phyloP scores from a whole-genome alignment of 92 coral and sea anemone species.

The Meandrina meandrites region DNA sequence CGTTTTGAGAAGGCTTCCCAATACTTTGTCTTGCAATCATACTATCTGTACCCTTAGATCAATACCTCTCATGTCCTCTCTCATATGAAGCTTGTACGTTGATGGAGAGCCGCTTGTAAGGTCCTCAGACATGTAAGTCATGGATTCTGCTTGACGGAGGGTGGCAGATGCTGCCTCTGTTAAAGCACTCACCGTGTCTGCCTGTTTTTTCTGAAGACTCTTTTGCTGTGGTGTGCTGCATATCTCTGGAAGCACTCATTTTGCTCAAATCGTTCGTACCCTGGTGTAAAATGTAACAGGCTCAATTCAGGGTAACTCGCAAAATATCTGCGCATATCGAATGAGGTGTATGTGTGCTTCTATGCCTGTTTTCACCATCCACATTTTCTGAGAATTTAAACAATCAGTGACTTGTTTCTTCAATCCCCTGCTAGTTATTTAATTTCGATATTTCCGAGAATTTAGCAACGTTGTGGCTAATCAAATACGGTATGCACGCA shows the following conservation, averaged over 20 bases:
- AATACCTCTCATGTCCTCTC: background rate
- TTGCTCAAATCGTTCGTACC: background rate
- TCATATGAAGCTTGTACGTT: background rate
- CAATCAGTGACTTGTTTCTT: too few relatives aligned
- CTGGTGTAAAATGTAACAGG: background rate
- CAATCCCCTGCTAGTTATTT: too few relatives aligned
- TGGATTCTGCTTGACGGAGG: background rate
- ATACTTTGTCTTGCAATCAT: constrained; percentile 8
- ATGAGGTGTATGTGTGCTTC: too few relatives aligned
- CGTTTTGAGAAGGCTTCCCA: background rate
- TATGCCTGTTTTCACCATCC: too few relatives aligned
- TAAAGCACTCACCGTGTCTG: background rate
- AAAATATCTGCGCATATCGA: too few relatives aligned
- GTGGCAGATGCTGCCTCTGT: background rate
- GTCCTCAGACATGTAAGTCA: background rate
- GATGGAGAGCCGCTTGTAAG: constrained; percentile 7
- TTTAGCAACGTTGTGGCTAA: too few relatives aligned
- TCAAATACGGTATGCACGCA: too few relatives aligned
- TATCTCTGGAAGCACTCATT: background rate
- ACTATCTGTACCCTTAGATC: too few relatives aligned
- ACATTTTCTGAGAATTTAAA: too few relatives aligned
- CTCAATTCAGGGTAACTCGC: too few relatives aligned
- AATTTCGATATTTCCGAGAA: too few relatives aligned
- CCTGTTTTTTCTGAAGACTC: background rate
- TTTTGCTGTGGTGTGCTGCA: background rate